Conservation (phyloP, 2,113 vertebrate genomes). For the Spilogale gracilis region DNA sequence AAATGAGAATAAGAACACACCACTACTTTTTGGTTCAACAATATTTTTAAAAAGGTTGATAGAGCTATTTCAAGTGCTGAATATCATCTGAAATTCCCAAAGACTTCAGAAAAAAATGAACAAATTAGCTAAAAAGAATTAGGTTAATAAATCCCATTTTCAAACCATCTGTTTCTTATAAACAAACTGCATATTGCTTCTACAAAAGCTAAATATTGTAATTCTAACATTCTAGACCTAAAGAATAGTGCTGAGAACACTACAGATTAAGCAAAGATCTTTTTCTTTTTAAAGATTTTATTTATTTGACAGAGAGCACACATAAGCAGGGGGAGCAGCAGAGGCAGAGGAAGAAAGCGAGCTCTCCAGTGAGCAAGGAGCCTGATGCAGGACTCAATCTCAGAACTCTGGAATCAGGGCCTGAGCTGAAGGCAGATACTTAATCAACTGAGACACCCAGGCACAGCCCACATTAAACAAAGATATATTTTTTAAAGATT, state of each 20-base stretch:
- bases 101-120: conserved; percentile 42
- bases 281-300: too few relatives aligned
- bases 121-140: neutral
- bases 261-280: neutral
- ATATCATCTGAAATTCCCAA: conserved; percentile 7
- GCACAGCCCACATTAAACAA: neutral
- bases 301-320: too few relatives aligned
- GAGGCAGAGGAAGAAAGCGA: too few relatives aligned
- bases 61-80: neutral
- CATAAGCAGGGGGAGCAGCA: too few relatives aligned
- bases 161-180: neutral
- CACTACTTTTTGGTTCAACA: conserved; percentile 11
- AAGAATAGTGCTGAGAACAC: conserved; percentile 3
- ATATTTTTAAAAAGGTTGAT: conserved; percentile 10
- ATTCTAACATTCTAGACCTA: conserved; percentile 40
- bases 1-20: conserved; percentile 29
- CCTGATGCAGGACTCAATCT: too few relatives aligned
- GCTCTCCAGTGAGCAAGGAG: too few relatives aligned
- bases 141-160: neutral
- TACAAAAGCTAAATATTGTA: neutral
- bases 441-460: too few relatives aligned
- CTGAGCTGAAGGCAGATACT: too few relatives aligned
- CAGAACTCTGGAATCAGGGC: too few relatives aligned
- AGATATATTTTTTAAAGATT: neutral
- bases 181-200: neutral